Percentiles rank a stretch among this genome's conserved stretches.
phyloP scores from a whole-genome alignment of 2,888 invertebrate species.

The Coelopa pilipes region DNA sequence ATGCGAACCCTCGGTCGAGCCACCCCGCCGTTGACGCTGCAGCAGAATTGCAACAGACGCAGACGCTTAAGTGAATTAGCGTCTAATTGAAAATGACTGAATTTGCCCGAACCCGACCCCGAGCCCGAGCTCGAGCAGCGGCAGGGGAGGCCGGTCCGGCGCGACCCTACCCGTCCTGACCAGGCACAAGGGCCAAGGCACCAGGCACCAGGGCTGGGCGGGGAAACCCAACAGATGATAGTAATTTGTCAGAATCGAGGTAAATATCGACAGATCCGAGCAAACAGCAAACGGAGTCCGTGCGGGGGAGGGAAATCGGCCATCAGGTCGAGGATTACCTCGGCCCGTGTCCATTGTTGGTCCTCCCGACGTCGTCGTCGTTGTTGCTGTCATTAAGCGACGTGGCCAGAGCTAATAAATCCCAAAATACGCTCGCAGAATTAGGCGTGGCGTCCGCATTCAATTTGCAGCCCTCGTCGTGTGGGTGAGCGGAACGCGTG shows the following conservation, averaged over 20 bases:
- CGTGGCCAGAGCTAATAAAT: constrained; percentile 5
- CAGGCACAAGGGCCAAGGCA: neutral
- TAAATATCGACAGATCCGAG: constrained; percentile 11
- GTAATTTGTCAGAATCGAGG: constrained; percentile 50
- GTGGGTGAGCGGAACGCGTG: neutral
- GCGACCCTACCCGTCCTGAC: too few species aligned
- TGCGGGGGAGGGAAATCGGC: neutral
- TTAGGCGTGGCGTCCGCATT: neutral
- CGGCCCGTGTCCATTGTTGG: too few species aligned
- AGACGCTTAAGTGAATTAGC: constrained; percentile 40
- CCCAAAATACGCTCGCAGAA: neutral
- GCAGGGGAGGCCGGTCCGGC: too few species aligned
- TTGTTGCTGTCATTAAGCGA: neutral
- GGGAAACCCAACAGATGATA: constrained; percentile 48
- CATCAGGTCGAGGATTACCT: neutral
- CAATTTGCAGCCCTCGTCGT: neutral
- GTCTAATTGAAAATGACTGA: constrained; percentile 40
- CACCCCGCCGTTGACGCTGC: neutral
- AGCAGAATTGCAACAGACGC: constrained; percentile 42
- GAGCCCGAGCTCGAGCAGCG: neutral
- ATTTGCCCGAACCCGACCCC: constrained; percentile 14
- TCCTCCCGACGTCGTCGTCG: neutral
- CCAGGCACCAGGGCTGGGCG: neutral
- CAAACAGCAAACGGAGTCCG: neutral
- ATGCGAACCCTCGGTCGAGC: neutral